These are phyloP conservation scores for Ophraella communa DNA, from an alignment of 2,888 invertebrate genomes.

Conservation along the genomic window DNA sequence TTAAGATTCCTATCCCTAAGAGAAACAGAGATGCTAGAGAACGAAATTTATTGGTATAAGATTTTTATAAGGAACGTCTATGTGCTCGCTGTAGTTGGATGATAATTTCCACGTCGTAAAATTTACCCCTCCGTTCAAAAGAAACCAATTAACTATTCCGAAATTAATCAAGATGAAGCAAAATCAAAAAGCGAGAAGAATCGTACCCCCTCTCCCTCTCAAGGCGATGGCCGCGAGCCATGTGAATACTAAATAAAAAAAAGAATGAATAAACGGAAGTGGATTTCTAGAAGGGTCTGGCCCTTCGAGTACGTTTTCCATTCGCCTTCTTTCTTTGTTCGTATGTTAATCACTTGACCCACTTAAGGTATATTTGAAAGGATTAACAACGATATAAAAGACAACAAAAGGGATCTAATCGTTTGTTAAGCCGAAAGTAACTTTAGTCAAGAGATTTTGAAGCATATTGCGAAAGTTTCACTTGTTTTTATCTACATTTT, in stretches of 20 bases:
- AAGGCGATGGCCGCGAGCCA: not conserved
- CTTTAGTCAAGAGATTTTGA: no score
- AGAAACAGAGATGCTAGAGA: no score
- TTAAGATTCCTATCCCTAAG: no score
- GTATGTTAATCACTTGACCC: conserved; percentile 25
- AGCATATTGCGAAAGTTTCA: no score
- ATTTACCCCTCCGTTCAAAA: not conserved
- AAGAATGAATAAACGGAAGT: not conserved
- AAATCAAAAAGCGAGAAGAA: conserved; percentile 10
- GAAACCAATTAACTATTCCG: not conserved
- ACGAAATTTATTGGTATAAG: no score
- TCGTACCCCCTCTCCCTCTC: not conserved
- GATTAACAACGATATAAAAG: no score
- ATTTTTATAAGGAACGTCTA: no score
- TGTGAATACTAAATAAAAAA: not conserved
- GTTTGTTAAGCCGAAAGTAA: no score
- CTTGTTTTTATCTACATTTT: no score
- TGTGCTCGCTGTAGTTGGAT: no score
- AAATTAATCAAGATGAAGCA: conserved; percentile 1
- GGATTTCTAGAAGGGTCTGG: conserved; percentile 5
- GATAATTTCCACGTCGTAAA: no score
- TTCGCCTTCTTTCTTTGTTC: conserved; percentile 21
- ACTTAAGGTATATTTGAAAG: conserved; percentile 6
- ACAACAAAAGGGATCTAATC: no score
- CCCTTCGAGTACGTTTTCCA: conserved; percentile 9